phyloP scores from a whole-genome alignment of 2,888 invertebrate genomes.

The Pyrrhia umbra region DNA sequence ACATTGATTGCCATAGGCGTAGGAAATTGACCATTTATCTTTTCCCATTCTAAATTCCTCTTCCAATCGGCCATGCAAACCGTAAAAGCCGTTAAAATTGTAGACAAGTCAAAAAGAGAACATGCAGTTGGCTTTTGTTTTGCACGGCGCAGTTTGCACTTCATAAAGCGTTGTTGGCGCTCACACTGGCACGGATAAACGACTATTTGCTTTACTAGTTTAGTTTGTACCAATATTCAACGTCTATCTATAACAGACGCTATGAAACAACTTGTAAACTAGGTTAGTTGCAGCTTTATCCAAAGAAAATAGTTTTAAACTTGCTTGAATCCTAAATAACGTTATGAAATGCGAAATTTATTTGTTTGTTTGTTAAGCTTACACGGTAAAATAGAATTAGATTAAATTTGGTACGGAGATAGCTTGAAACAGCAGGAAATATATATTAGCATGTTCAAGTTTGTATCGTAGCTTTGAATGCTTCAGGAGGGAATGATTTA shows the following conservation, averaged over 20 bases:
- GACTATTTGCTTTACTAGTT: slow-evolving; percentile 29
- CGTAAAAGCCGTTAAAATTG: slow-evolving; percentile 7
- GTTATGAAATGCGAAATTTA: too few relatives aligned
- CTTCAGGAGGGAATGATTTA: too few relatives aligned
- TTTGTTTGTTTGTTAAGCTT: too few relatives aligned
- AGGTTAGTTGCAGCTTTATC: not conserved
- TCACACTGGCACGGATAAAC: not conserved
- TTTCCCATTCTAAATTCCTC: not conserved
- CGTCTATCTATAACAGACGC: not conserved
- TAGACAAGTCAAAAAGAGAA: slow-evolving; percentile 28
- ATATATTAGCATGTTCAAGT: too few relatives aligned
- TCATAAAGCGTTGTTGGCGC: slow-evolving; percentile 38
- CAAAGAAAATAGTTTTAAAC: slow-evolving; percentile 4
- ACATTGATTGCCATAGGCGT: not conserved
- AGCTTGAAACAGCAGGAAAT: too few relatives aligned
- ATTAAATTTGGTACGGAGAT: too few relatives aligned
- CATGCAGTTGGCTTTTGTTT: slow-evolving; percentile 29
- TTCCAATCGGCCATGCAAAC: not conserved
- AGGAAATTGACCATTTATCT: slow-evolving; percentile 3
- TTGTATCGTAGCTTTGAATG: too few relatives aligned
- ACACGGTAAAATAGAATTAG: too few relatives aligned
- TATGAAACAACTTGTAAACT: slow-evolving; percentile 14
- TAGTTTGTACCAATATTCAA: slow-evolving; percentile 13
- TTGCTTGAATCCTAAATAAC: not conserved
- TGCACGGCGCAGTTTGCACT: slow-evolving; percentile 25